Conservation (phyloP, 2,113 vertebrate species). For the Rana temporaria region DNA sequence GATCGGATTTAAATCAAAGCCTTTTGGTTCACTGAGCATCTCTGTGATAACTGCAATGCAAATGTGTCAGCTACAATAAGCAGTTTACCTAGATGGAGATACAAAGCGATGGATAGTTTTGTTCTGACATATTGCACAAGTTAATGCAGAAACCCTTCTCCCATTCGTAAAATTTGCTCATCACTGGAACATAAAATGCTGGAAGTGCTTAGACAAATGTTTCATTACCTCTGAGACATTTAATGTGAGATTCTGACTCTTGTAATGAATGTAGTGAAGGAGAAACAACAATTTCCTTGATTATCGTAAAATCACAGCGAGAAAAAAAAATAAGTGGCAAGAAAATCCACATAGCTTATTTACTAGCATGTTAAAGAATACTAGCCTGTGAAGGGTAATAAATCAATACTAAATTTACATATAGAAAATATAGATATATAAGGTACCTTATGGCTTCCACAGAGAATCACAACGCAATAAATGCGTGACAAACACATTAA, state of each 20-base stretch:
- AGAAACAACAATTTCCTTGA: constrained; percentile 35
- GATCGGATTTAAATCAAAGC: background rate
- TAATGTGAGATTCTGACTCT: constrained; percentile 42
- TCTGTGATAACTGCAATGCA: constrained; percentile 22
- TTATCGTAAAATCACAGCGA: constrained; percentile 17
- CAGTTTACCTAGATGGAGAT: constrained; percentile 22
- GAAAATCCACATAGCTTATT: background rate
- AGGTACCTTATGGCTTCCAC: too few relatives aligned
- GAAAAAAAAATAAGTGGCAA: background rate
- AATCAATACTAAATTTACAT: background rate
- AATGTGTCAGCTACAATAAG: constrained; percentile 6
- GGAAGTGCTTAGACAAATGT: constrained; percentile 45
- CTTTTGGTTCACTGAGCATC: constrained; percentile 11
- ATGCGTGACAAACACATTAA: too few relatives aligned
- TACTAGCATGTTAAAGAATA: background rate
- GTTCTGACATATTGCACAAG: constrained; percentile 31
- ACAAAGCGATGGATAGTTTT: constrained; percentile 33
- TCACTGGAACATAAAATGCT: constrained; percentile 41
- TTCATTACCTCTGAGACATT: constrained; percentile 45
- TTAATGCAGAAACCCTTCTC: constrained; percentile 19
- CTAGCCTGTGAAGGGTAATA: background rate
- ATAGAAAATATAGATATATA: too few relatives aligned
- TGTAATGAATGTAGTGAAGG: constrained; percentile 33
- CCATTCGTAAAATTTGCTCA: constrained; percentile 30
- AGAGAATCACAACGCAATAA: too few relatives aligned